phyloP scores from a whole-genome alignment of 2,888 invertebrate species.

The Homarus gammarus region DNA sequence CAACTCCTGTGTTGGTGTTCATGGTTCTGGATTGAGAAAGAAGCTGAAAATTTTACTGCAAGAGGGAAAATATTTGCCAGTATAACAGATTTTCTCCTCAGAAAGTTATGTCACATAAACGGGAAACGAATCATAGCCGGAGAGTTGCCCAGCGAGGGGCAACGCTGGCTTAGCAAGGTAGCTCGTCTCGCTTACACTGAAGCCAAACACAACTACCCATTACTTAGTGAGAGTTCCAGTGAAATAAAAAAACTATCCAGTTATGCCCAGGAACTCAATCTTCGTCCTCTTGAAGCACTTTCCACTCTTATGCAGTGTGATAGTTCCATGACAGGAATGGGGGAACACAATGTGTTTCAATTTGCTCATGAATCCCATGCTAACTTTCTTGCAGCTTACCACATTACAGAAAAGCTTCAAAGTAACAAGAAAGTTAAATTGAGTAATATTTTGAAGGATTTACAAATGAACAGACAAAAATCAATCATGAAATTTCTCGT shows the following conservation, averaged over 20 bases:
- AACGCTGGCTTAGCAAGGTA: slow-evolving; percentile 4
- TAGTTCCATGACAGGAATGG: slow-evolving; percentile 13
- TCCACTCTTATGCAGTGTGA: slow-evolving; percentile 47
- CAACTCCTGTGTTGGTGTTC: slow-evolving; percentile 36
- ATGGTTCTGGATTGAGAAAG: slow-evolving; percentile 34
- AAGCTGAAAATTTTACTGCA: neutral
- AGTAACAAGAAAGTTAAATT: neutral
- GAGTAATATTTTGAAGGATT: neutral
- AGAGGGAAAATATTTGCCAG: slow-evolving; percentile 21
- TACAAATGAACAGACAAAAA: neutral
- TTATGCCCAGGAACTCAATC: slow-evolving; percentile 10
- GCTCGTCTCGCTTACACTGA: slow-evolving; percentile 10
- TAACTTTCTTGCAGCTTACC: slow-evolving; percentile 23
- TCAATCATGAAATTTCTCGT: slow-evolving; percentile 16
- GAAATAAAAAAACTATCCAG: slow-evolving; percentile 3
- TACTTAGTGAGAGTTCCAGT: neutral
- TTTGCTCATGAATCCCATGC: slow-evolving; percentile 38
- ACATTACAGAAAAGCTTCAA: neutral
- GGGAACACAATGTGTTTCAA: slow-evolving; percentile 16
- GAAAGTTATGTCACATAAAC: slow-evolving; percentile 40
- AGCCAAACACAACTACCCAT: neutral
- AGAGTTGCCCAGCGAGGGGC: slow-evolving; percentile 11
- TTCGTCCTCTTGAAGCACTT: slow-evolving; percentile 18
- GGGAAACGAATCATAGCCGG: slow-evolving; percentile 15
- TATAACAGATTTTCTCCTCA: slow-evolving; percentile 29